Conservation (phyloP, 2,797 vertebrate species). For the Gymnopithys bicolor region DNA sequence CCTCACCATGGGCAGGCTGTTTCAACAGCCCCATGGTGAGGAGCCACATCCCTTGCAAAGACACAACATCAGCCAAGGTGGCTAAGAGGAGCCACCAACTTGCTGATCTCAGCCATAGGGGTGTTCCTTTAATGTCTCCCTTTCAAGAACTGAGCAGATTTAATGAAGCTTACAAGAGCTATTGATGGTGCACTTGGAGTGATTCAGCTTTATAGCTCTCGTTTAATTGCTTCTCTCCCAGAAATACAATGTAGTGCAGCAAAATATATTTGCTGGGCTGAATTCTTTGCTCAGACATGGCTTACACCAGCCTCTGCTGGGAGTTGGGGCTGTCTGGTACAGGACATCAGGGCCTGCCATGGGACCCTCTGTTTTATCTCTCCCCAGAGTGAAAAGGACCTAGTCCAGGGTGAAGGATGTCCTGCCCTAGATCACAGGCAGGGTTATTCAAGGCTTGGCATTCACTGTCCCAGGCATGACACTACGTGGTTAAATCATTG, state of each 20-base stretch:
- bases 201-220: neutral
- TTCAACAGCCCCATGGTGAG: neutral
- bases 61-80: neutral
- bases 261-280: neutral
- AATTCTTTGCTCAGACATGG: neutral
- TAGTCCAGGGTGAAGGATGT: neutral
- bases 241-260: neutral
- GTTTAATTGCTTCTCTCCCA: neutral
- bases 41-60: neutral
- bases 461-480: neutral
- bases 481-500: neutral
- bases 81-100: neutral
- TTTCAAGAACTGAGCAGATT: neutral
- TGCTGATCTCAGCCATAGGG: rapidly evolving
- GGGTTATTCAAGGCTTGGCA: neutral
- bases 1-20: neutral
- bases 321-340: neutral
- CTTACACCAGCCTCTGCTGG: neutral
- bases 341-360: rapidly evolving
- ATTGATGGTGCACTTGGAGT: neutral
- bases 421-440: neutral
- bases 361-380: neutral
- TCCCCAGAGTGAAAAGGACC: neutral
- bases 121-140: neutral
- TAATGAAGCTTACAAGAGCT: neutral